Evolutionary conservation across 2,797 vertebrate species (phyloP), one percentile per base, ranked within the genome.

Genomic region (Lycodopsis pacificus): DNA sequence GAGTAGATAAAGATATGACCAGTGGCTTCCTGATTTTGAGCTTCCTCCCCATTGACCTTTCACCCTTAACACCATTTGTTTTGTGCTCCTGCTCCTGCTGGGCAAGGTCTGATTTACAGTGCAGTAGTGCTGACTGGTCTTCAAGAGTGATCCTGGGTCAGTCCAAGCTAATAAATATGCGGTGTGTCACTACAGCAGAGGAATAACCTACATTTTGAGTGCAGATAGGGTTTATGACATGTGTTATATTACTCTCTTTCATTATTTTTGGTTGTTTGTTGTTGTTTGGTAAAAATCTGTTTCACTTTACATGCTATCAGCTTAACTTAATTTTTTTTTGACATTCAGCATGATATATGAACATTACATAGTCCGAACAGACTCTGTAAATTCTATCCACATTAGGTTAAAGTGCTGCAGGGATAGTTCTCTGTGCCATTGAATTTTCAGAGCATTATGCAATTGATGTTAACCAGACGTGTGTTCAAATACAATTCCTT

Each of bases 101-200:
- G 70, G 65, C 64, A 79, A 48, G 36, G 67, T 53, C 58, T 91
- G 89, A 94, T 93, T 94, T 92, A 93, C 80, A 81, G 82, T 54
- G 14, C 87, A 78, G 89, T 82, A 87, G 88, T 86, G 85, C 69
- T 79, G 81, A 84, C 82, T 80, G 71, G 71, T 82, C 84, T 86
- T 86, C 78, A 49, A 67, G 66, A 81, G 71, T 89, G 86, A 92
- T 86, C 84, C 78, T 71, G 68, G 89, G 91, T 90, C 89, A 87
- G 59, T 66, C 65, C 25, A 20, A 54, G 36, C 51, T 62, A 79
- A 85, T 93, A 93, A 91, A 92, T 92, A 80, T 81, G 15, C 36
- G 42, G 20, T 36, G 40, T 73, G 48, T 20, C 73, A 59, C 32
- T 85, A 6, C 54, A 46, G 46, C 20, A 80, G 51, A 62, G 36